These are phyloP conservation scores for Slavum lentiscoides DNA, from an alignment of 2,888 invertebrate species.

Conservation along the genomic window DNA sequence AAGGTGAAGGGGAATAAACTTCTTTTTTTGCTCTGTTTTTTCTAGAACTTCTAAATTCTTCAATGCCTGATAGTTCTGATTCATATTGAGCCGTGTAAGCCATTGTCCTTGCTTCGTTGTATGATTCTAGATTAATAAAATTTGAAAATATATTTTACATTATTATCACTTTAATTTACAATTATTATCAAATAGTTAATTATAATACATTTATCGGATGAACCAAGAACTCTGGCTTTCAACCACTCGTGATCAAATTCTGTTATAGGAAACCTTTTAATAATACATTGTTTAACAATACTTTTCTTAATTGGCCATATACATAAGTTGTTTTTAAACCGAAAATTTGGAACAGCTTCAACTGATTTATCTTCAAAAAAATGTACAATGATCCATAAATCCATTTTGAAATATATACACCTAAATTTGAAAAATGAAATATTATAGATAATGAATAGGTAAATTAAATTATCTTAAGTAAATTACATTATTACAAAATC, in stretches of 20 bases:
- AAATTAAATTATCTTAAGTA: too few species aligned
- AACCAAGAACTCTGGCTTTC: conserved; percentile 5
- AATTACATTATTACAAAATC: too few species aligned
- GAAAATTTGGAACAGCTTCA: too few species aligned
- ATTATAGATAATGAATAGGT: too few species aligned
- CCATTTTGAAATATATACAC: too few species aligned
- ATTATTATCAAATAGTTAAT: not conserved
- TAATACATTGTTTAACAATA: conserved; percentile 10
- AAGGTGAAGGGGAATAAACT: conserved; percentile 1
- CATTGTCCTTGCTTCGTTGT: not conserved
- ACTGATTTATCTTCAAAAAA: too few species aligned
- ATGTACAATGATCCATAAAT: too few species aligned
- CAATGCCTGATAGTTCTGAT: not conserved
- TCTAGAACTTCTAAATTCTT: conserved; percentile 12
- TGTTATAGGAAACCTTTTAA: conserved; percentile 3
- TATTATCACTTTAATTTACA: conserved; percentile 2
- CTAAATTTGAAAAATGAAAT: too few species aligned
- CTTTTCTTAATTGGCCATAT: not conserved
- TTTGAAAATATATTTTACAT: conserved; percentile 2
- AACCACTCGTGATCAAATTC: conserved; percentile 5
- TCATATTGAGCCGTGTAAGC: conserved; percentile 8
- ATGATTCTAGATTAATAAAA: conserved; percentile 1
- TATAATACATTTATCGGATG: not conserved
- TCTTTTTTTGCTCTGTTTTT: conserved; percentile 2
- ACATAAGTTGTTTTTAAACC: not conserved